These are phyloP conservation scores for Anthonomus grandis DNA, from an alignment of 1,140 invertebrate genomes.

Conservation along the genomic window DNA sequence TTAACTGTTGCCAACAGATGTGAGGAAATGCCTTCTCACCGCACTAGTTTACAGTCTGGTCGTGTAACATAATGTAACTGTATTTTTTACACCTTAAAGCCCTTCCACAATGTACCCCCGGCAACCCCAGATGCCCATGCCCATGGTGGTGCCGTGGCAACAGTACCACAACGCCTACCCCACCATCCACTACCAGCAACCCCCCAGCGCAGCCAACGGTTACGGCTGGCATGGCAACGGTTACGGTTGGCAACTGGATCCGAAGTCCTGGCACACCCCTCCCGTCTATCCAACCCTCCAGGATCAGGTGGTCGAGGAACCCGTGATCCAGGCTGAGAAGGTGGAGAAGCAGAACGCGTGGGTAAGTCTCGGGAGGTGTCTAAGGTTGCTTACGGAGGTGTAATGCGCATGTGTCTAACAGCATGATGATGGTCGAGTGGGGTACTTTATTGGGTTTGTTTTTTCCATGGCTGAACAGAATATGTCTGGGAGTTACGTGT, in stretches of 20 bases:
- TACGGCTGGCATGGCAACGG: slow-evolving; percentile 48
- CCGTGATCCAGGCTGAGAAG: slow-evolving; percentile 36
- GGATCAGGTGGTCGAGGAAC: slow-evolving; percentile 38
- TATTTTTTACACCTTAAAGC: not conserved
- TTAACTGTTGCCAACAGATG: no score
- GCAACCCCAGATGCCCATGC: not conserved
- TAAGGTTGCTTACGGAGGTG: no score
- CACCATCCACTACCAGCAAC: slow-evolving; percentile 41
- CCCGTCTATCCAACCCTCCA: slow-evolving; percentile 26
- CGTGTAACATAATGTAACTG: no score
- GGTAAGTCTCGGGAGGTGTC: slow-evolving; percentile 33
- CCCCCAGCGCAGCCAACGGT: slow-evolving; percentile 43
- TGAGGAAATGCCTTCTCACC: no score
- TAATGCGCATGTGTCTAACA: no score
- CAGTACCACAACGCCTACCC: slow-evolving; percentile 46
- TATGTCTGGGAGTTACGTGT: no score
- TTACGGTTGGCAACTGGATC: slow-evolving; percentile 46
- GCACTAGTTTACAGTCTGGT: no score
- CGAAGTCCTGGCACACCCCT: slow-evolving; percentile 36
- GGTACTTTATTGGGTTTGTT: no score
- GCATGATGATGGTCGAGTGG: no score
- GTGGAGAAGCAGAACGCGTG: slow-evolving; percentile 38
- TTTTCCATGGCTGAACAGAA: no score
- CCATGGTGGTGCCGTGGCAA: slow-evolving; percentile 30
- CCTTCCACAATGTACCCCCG: slow-evolving; percentile 20